These are phyloP conservation scores for Drosophila paucipuncta DNA, from an alignment of 2,888 invertebrate genomes.

Conservation along the genomic window DNA sequence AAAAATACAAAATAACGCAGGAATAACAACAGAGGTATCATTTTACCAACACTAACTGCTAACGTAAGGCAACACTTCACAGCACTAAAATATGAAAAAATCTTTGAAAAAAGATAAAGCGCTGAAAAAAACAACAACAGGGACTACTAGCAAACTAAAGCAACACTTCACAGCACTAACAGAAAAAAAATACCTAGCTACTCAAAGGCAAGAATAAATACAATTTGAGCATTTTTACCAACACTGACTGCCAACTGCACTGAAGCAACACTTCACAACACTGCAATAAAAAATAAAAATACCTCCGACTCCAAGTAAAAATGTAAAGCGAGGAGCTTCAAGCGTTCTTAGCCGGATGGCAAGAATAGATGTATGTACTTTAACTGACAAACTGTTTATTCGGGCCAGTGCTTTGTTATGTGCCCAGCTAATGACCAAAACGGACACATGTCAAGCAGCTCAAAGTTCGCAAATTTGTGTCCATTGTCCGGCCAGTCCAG, in stretches of 20 bases:
- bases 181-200: neutral
- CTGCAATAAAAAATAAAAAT: neutral
- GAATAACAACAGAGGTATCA: neutral
- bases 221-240: neutral
- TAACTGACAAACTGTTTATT: conserved; percentile 24
- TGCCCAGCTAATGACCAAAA: conserved; percentile 44
- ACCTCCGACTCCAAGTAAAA: neutral
- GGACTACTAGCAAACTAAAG: neutral
- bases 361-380: neutral
- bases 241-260: neutral
- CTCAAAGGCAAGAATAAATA: neutral
- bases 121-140: neutral
- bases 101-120: neutral
- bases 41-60: neutral
- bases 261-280: neutral
- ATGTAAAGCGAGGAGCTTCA: neutral
- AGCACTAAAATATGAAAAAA: neutral
- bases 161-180: neutral
- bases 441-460: conserved; percentile 54
- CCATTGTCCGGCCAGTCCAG: conserved; percentile 42
- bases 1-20: neutral
- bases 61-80: neutral
- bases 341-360: neutral
- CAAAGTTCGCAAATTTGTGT: conserved; percentile 49
- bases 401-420: conserved; percentile 32